Percentiles rank a stretch among this genome's conserved stretches.
Conservation (phyloP, 2,113 vertebrate genomes). For the Sinocyclocheilus grahami region DNA sequence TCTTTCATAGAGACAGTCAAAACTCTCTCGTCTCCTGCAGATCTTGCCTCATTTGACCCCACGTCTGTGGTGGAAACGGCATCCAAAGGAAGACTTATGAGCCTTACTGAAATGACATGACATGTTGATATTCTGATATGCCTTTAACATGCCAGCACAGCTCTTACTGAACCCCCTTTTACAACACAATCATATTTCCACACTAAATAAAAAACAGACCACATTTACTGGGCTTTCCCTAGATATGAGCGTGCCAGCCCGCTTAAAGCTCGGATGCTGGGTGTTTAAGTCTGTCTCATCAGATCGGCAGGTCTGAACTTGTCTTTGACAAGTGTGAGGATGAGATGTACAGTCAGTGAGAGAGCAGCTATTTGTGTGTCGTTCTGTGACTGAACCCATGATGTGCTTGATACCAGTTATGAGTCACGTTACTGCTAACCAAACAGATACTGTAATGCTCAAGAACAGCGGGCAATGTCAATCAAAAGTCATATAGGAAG, state of each 20-base stretch:
- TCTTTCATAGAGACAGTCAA: conserved; percentile 15
- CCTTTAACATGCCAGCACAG: conserved; percentile 25
- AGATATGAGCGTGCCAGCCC: background rate
- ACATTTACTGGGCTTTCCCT: conserved; percentile 15
- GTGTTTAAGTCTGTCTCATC: background rate
- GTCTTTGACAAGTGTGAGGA: conserved; percentile 1
- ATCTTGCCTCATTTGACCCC: conserved; percentile 27
- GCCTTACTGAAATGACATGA: conserved; percentile 21
- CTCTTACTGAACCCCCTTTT: background rate
- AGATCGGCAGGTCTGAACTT: conserved; percentile 16
- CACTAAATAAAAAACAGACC: conserved; percentile 14
- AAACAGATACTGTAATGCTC: conserved; percentile 8
- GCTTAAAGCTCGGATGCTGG: conserved; percentile 6
- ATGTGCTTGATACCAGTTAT: conserved; percentile 8
- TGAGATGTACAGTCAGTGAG: conserved; percentile 5
- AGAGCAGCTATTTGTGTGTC: conserved; percentile 22
- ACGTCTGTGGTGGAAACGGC: background rate
- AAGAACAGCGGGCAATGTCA: background rate
- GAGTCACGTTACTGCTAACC: background rate
- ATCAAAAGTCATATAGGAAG: background rate
- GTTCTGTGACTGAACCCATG: conserved; percentile 10
- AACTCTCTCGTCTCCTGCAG: background rate
- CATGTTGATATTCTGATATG: conserved; percentile 12
- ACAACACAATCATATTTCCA: conserved; percentile 14
- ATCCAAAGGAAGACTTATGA: conserved; percentile 2